Evolutionary conservation across 2,113 vertebrate genomes (phyloP).

Genomic region (Pteruthius melanotis): DNA sequence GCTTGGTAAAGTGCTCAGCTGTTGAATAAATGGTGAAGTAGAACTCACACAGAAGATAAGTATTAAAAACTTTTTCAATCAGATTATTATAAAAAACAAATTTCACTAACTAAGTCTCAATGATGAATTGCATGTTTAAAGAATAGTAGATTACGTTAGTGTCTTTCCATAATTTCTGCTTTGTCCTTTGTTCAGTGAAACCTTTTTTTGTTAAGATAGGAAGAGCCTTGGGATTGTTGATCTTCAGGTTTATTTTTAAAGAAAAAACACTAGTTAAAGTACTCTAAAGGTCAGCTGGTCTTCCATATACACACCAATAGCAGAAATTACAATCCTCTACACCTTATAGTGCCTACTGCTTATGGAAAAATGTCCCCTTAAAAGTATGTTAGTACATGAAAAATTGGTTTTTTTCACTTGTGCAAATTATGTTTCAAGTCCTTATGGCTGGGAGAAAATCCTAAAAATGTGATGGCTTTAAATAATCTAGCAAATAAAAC

Average conservation of each 20-base stretch:
- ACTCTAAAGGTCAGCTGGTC: neutral
- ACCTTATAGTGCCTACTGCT: neutral
- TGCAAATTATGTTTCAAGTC: neutral
- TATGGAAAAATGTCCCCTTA: neutral
- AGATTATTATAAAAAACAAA: constrained; percentile 34
- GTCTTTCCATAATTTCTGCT: neutral
- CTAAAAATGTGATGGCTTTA: neutral
- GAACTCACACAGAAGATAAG: neutral
- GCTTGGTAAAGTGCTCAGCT: neutral
- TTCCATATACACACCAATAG: neutral
- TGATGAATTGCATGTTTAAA: constrained; percentile 10
- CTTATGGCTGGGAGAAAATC: neutral
- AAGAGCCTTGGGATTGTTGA: neutral
- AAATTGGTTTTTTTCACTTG: neutral
- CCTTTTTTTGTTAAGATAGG: neutral
- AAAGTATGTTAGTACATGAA: neutral
- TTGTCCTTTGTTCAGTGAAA: neutral
- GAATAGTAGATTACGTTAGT: neutral
- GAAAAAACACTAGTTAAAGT: neutral
- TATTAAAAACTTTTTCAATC: constrained; percentile 36
- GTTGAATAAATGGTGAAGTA: neutral
- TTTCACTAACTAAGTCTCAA: neutral
- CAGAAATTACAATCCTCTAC: neutral
- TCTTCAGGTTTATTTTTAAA: neutral
- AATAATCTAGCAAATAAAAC: neutral